Percentiles rank a stretch among this genome's conserved stretches.
Conservation (phyloP, 2,888 invertebrate species). For the Xestia xanthographa region DNA sequence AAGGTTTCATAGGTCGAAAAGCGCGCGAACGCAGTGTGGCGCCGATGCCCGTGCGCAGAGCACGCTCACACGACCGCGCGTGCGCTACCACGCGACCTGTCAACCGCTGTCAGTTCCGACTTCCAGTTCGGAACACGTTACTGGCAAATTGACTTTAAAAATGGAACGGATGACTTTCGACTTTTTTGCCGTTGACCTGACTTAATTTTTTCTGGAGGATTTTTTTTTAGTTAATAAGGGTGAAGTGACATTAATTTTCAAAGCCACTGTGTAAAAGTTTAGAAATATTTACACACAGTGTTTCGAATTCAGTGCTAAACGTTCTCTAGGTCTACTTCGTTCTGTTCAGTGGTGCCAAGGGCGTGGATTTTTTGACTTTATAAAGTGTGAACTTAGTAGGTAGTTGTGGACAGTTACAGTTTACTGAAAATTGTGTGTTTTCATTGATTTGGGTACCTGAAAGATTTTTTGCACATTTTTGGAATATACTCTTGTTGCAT, state of each 20-base stretch:
- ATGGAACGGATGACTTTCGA: constrained; percentile 80
- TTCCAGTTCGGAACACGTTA: constrained; percentile 73
- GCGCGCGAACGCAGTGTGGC: constrained; percentile 90
- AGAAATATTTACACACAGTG: constrained; percentile 77
- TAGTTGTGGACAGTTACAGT: constrained; percentile 75
- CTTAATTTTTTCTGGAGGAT: constrained; percentile 60
- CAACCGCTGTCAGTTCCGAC: constrained; percentile 83
- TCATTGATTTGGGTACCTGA: constrained; percentile 48
- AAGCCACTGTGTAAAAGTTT: constrained; percentile 56
- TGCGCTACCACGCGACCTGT: constrained; percentile 80
- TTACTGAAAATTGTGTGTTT: constrained; percentile 73
- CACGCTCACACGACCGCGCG: constrained; percentile 87
- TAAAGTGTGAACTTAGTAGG: constrained; percentile 84
- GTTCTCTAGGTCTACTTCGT: constrained; percentile 84
- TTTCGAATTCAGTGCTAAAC: constrained; percentile 86
- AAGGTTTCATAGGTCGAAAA: constrained; percentile 88
- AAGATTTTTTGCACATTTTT: constrained; percentile 60
- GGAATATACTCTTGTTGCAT: constrained; percentile 54
- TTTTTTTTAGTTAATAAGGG: constrained; percentile 63
- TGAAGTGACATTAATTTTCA: constrained; percentile 65
- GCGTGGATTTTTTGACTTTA: constrained; percentile 86
- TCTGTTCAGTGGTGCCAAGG: constrained; percentile 86
- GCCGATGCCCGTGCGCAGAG: constrained; percentile 88
- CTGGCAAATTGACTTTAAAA: constrained; percentile 73
- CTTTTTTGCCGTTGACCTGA: constrained; percentile 77